A percentile compares a stretch with the other conserved stretches of the same genome.
phyloP scores from a whole-genome alignment of 2,888 invertebrate genomes.

The Drosophila anomelani region DNA sequence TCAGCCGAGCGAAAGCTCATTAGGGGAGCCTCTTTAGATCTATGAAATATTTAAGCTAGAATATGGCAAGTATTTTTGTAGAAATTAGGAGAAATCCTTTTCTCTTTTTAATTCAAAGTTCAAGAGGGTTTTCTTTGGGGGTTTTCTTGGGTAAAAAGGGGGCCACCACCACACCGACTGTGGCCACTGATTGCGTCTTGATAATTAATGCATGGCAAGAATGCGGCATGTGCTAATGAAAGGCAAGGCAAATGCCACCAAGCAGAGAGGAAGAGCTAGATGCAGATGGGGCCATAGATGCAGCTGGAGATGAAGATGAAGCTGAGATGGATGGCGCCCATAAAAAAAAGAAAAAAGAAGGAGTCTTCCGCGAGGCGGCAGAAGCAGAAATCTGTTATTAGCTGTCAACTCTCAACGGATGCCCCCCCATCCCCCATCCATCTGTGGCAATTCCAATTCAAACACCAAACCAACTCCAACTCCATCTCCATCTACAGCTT shows the following conservation, averaged over 20 bases:
- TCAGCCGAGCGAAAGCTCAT: not conserved
- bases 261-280: not conserved
- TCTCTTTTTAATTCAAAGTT: not conserved
- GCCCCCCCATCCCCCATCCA: not conserved
- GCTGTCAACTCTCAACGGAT: slow-evolving; percentile 26
- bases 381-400: slow-evolving; percentile 40
- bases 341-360: slow-evolving; percentile 6
- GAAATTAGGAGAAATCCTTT: slow-evolving; percentile 25
- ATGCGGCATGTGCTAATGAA: slow-evolving; percentile 67
- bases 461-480: not conserved
- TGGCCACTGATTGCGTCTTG: slow-evolving; percentile 69
- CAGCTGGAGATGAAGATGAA: not conserved
- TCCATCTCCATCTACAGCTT: not conserved
- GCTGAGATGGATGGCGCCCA: slow-evolving; percentile 39
- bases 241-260: slow-evolving; percentile 43
- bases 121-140: not conserved
- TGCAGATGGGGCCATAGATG: slow-evolving; percentile 2
- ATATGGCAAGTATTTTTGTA: not conserved
- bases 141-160: not conserved
- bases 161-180: not conserved
- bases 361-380: slow-evolving; percentile 7
- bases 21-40: not conserved
- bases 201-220: slow-evolving; percentile 80
- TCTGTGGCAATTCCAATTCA: not conserved
- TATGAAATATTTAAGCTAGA: not conserved